Evolutionary conservation across 1,140 invertebrate species (phyloP), one percentile per base, ranked within the genome.

Genomic region (Drosophila prosaltans): DNA sequence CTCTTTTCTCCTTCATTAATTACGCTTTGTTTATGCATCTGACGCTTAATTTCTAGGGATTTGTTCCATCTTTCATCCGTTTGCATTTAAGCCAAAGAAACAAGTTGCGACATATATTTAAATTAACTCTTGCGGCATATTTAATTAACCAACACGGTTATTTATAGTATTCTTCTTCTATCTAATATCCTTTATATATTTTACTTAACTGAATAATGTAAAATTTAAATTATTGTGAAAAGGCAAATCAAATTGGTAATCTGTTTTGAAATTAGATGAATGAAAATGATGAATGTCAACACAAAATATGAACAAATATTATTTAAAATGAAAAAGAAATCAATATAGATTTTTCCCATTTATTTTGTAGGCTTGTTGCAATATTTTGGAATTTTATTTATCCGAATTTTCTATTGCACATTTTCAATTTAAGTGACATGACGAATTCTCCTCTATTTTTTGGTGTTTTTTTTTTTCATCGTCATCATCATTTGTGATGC

Each of bases 21-120:
- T 86, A 86, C 72, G 41, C 83, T 88, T 88, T 86, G 82, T 88
- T 82, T 85, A 70, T 72, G 79, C 68, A 71, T 66, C 64, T 24
- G 32, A 2, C 10, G 57, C 16, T 40, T 40, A 26, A 21, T 51
- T 51, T 51, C 45, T 51, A 51, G 45, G 16, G 45, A 51, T 51
- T 51, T 51, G 45, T 26, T 51, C 24, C 24, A 26, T 51, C n/a
- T 26, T 51, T 51, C 16, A 8, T 16, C 5, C 21, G 7, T 48
- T 51, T 51, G 45, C 21, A 51, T 51, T 51, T 26, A 26, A 51
- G 45, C 24, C 8, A 10, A 51, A 48, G 45, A 24, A 51, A 2
- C 45, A 51, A 24, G 21, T 51, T 51, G 45, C 21, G 21, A 24
- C 8, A 24, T 51, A 24, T 24, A 26, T 51, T 51, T 51, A 51